Evolutionary conservation across 2,888 invertebrate species (phyloP).

Genomic region (Monopis laevigella): DNA sequence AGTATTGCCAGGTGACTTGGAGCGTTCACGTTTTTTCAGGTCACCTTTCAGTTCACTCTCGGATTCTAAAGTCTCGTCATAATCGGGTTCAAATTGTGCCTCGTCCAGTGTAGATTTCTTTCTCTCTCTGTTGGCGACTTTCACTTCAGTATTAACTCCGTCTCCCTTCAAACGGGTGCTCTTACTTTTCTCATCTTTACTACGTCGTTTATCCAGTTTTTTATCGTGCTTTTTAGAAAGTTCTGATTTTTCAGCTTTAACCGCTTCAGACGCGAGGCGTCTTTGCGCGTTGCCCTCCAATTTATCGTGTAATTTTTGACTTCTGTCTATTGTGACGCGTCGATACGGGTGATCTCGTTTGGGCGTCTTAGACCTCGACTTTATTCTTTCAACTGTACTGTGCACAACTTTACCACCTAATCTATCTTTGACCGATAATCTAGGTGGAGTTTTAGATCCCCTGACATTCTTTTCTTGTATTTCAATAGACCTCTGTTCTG

Average conservation of each 20-base stretch:
- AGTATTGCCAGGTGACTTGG: constrained; percentile 21
- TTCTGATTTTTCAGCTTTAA: constrained; percentile 35
- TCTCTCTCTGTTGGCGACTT: constrained; percentile 41
- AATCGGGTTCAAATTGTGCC: constrained; percentile 78
- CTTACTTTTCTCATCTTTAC: constrained; percentile 23
- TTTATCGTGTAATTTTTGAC: constrained; percentile 37
- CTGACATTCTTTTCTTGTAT: constrained; percentile 50
- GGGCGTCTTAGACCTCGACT: constrained; percentile 61
- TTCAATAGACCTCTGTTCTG: constrained; percentile 55
- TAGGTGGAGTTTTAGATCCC: constrained; percentile 62
- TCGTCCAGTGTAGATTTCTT: constrained; percentile 77
- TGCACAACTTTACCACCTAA: constrained; percentile 78
- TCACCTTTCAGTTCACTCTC: constrained; percentile 72
- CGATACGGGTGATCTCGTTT: constrained; percentile 54
- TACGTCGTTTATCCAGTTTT: constrained; percentile 31
- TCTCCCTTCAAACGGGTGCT: constrained; percentile 12
- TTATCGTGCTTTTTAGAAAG: constrained; percentile 30
- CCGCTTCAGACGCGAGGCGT: constrained; percentile 7
- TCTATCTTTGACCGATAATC: constrained; percentile 81
- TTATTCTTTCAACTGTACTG: constrained; percentile 63
- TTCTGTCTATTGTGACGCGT: constrained; percentile 58
- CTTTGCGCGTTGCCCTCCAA: constrained; percentile 26
- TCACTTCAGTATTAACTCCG: no score
- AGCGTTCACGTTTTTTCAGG: constrained; percentile 43
- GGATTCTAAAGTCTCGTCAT: constrained; percentile 70